Evolutionary conservation across 2,888 invertebrate species (phyloP).

Genomic region (Deladenus siricidicola): DNA sequence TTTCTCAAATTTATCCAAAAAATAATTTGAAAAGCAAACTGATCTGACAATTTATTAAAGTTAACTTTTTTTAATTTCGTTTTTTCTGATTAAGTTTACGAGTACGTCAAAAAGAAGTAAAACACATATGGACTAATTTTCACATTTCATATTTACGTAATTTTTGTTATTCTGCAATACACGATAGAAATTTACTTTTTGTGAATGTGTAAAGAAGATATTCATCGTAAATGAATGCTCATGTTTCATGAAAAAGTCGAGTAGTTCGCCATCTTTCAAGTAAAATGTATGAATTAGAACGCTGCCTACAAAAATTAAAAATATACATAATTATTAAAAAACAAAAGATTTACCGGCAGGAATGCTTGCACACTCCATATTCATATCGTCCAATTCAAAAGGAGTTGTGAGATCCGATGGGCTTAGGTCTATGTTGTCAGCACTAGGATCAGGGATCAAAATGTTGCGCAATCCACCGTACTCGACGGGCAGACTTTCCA

Average conservation of each 20-base stretch:
- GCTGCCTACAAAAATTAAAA: slow-evolving; percentile 19
- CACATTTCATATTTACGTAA: too few species aligned
- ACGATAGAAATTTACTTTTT: too few species aligned
- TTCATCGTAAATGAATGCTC: slow-evolving; percentile 34
- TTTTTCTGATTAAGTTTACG: too few species aligned
- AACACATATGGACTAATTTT: too few species aligned
- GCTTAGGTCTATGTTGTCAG: neutral
- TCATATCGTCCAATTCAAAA: slow-evolving; percentile 1
- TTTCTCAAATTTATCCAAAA: too few species aligned
- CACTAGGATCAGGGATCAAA: slow-evolving; percentile 19
- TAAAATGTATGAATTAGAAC: slow-evolving; percentile 34
- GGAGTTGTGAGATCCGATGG: neutral
- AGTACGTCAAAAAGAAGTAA: too few species aligned
- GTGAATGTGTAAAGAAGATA: slow-evolving; percentile 23
- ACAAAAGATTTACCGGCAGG: slow-evolving; percentile 13
- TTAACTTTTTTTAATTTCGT: too few species aligned
- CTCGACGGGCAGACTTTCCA: slow-evolving; percentile 27
- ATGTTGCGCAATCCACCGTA: slow-evolving; percentile 16
- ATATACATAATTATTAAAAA: neutral
- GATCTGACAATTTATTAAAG: too few species aligned
- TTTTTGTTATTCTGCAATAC: too few species aligned
- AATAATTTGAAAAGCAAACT: too few species aligned
- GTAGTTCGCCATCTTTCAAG: slow-evolving; percentile 29
- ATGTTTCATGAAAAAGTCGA: slow-evolving; percentile 40
- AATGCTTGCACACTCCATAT: slow-evolving; percentile 10